Evolutionary conservation across 2,797 vertebrate species (phyloP), one percentile per base, ranked within the genome.

Genomic region (Parambassis ranga): DNA sequence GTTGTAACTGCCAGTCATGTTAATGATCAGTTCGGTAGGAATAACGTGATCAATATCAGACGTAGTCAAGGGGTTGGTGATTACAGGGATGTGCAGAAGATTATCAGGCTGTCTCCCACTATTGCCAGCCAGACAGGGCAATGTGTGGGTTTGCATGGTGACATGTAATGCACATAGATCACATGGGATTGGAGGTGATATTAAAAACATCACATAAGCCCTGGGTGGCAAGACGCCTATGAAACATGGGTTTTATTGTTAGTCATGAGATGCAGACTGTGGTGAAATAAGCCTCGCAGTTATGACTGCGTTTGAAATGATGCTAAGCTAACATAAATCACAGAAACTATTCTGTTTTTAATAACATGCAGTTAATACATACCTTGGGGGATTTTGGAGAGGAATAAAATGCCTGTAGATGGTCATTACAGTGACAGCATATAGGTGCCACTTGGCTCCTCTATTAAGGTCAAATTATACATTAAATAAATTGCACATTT

Each of bases 31-130:
- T 83, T 88, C 51, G 43, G 76, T 33, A 78, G 75, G 81, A 89
- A 86, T 81, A 86, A 76, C 65, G 59, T 82, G 86, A 90, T 91
- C 89, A 87, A 91, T 91, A 90, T 89, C 87, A 87, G 80, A 83
- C 53, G 27, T 39, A 74, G 87, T 84, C 57, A 31, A 78, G 78
- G 65, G 81, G 74, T 71, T 79, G 79, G 69, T 82, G 82, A 90
- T 88, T 82, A 86, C 76, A 69, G 78, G 65, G 76, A 53, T 7
- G 67, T n/a, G 82, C 67, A 65, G 69, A 64, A 42, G 77, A 87
- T 70, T 74, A 77, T 77, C 63, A 77, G 70, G 30, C 81, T 65
- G 74, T 77, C 78, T 76, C 48, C 64, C 62, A 43, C 51, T 16
- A 24, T 10, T 33, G 49, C 38, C 66, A 83, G 51, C 71, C 56